Base-by-base conservation (phyloP, 2,113 vertebrate species). In the Amazona guildingii region DNA sequence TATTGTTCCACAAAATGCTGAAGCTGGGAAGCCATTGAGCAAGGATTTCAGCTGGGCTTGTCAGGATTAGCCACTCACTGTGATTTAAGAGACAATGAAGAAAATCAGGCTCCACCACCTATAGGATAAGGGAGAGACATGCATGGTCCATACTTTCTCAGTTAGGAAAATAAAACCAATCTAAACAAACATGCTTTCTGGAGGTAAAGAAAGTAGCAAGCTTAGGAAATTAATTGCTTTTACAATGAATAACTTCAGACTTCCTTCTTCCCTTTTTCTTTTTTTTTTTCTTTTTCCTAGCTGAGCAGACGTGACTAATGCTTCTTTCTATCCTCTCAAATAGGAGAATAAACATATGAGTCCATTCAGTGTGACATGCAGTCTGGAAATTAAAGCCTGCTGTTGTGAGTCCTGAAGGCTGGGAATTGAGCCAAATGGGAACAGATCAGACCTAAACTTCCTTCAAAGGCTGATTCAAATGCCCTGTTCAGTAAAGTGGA, bases 301-400 rank as follows among this genome's bases (percentile, higher is more conserved):
- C 35, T 84, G 27, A 88, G 27, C 41, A 87, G 68, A 63, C 12
- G 27, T 80, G 66, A 83, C 61, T 70, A 88, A 91, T 46, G 16
- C 51, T 82, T 18, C n/a, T 94, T 96, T 92, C 54, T 74, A 18
- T 80, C 37, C 25, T 62, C 81, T 92, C 93, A 90, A 93, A 90
- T 13, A 4, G 4, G 39, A 82, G 48, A 88, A 90, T 70, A 88
- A 95, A 64, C 51, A 43, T 35, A 79, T 59, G 73, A 88, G 24
- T 52, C 49, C 11, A 18, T 90, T 82, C 69, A 81, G 31, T 52
- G 19, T 72, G 46, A 95, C 52, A 83, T 72, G 43, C 52, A 86
- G 43, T 35, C 72, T 95, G 63, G 86, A 95, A 96, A 92, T 86
- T 68, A 91, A 95, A 95, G 62, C 66, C 90, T 96, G 52, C 49